Evolutionary conservation across 2,797 vertebrate species (phyloP).

Genomic region (Margarornis squamiger): DNA sequence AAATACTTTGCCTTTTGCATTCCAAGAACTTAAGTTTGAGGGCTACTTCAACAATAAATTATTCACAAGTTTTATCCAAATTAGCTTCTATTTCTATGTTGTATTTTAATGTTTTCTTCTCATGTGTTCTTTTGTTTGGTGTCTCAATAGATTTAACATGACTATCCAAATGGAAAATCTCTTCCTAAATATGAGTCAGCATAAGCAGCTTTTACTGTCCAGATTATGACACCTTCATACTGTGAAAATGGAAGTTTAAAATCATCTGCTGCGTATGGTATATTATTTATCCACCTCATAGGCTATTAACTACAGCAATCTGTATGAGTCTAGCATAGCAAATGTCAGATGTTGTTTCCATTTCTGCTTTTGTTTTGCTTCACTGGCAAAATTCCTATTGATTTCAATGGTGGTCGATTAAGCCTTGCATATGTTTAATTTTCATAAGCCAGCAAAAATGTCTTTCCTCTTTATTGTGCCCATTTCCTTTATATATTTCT

Average conservation of each 20-base stretch:
- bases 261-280: background rate
- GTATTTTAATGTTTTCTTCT: background rate
- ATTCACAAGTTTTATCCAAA: background rate
- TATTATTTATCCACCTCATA: background rate
- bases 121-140: background rate
- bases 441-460: constrained; percentile 24
- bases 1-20: background rate
- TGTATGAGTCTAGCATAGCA: background rate
- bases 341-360: constrained; percentile 40
- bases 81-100: background rate
- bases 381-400: constrained; percentile 35
- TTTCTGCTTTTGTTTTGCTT: constrained; percentile 57
- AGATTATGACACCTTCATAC: background rate
- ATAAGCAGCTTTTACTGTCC: background rate
- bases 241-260: constrained; percentile 3
- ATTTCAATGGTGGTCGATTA: constrained; percentile 33
- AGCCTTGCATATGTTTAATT: background rate
- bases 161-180: constrained; percentile 12
- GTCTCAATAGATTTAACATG: background rate
- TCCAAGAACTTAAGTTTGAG: background rate
- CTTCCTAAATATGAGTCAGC: background rate
- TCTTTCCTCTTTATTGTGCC: background rate
- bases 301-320: background rate
- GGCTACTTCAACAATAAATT: constrained; percentile 8
- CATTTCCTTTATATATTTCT: constrained; percentile 7